A percentile compares a stretch with the other conserved stretches of the same genome.
Conservation (phyloP, 2,797 vertebrate species). For the Anguilla marmorata region DNA sequence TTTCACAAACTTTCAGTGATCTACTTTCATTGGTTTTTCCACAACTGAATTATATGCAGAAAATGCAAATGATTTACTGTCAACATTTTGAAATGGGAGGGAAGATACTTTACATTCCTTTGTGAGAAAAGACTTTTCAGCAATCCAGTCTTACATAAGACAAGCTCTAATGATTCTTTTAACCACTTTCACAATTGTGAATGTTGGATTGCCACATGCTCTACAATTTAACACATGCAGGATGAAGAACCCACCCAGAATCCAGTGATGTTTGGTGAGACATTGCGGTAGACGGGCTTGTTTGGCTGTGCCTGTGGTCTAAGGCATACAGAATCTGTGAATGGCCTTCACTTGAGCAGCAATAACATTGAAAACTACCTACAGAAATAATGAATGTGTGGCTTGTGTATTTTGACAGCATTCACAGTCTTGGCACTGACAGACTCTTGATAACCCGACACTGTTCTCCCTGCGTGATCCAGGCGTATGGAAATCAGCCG, state of each 20-base stretch:
- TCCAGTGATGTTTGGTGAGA: not conserved
- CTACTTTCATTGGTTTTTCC: not conserved
- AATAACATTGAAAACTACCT: not conserved
- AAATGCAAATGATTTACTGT: not conserved
- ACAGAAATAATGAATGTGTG: not conserved
- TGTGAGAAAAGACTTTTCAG: not conserved
- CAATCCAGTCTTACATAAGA: not conserved
- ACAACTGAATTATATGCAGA: not conserved
- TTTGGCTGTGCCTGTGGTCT: not conserved
- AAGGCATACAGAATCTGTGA: not conserved
- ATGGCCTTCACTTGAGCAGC: not conserved
- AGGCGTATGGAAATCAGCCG: slow-evolving; percentile 30
- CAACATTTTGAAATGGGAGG: not conserved
- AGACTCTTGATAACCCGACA: slow-evolving; percentile 18
- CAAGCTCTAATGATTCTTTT: not conserved
- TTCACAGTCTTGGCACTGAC: not conserved
- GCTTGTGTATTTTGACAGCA: not conserved
- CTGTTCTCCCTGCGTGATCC: slow-evolving; percentile 19
- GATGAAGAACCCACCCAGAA: not conserved
- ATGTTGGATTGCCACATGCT: not conserved
- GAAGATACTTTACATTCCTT: not conserved
- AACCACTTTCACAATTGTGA: not conserved
- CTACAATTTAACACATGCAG: not conserved
- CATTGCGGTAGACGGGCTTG: not conserved
- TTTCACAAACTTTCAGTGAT: not conserved